phyloP scores from a whole-genome alignment of 2,888 invertebrate species.

The Rapana venosa region DNA sequence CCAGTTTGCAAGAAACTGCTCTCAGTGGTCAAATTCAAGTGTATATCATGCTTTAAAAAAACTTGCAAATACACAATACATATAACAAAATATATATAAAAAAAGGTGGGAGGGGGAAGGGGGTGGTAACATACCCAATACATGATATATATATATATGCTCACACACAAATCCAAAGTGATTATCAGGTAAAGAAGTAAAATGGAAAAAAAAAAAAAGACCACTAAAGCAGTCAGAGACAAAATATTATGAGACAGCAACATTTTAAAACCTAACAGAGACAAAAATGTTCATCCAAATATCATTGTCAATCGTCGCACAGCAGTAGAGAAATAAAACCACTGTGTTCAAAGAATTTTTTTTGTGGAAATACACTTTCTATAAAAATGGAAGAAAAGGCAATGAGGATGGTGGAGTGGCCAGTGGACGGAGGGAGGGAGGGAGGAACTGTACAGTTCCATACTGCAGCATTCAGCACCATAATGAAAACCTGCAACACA shows the following conservation, averaged over 20 bases:
- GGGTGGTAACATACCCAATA: too few species aligned
- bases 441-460: neutral
- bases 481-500: conserved; percentile 30
- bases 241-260: neutral
- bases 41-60: too few species aligned
- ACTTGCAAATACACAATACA: too few species aligned
- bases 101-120: too few species aligned
- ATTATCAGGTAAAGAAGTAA: too few species aligned
- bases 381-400: neutral
- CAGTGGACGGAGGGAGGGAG: conserved; percentile 17
- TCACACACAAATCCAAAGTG: too few species aligned
- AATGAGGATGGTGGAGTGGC: neutral
- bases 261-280: neutral
- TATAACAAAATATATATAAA: too few species aligned
- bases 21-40: too few species aligned
- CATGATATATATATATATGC: too few species aligned
- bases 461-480: conserved; percentile 34
- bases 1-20: too few species aligned
- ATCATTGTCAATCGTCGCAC: neutral
- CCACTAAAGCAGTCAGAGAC: too few species aligned
- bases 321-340: neutral
- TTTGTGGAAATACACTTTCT: neutral
- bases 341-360: neutral
- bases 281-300: neutral
- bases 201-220: too few species aligned